These are phyloP conservation scores for Poecile atricapillus DNA, from an alignment of 2,113 vertebrate genomes.

Conservation along the genomic window DNA sequence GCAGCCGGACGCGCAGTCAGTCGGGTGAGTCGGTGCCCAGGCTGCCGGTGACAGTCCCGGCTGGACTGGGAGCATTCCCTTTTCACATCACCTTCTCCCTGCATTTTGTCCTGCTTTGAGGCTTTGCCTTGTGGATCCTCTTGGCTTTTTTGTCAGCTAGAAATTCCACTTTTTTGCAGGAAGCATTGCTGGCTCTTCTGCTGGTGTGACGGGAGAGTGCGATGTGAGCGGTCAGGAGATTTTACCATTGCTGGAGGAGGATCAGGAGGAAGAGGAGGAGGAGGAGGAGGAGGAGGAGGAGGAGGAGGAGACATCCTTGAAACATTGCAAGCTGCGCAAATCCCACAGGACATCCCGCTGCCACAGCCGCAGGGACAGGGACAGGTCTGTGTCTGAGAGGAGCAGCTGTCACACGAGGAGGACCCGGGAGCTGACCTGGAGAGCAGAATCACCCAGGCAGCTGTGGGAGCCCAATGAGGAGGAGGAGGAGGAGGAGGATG, in stretches of 20 bases:
- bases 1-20: slow-evolving; percentile 80
- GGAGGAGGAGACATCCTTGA: slow-evolving; percentile 62
- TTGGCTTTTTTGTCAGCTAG: background rate
- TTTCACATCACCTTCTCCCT: fast-evolving
- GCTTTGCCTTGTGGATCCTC: background rate
- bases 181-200: slow-evolving; percentile 68
- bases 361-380: slow-evolving; percentile 66
- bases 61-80: background rate
- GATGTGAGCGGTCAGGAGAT: slow-evolving; percentile 67
- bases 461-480: slow-evolving; percentile 72
- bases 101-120: background rate
- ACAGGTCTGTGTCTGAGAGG: slow-evolving; percentile 66
- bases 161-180: slow-evolving; percentile 49
- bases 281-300: slow-evolving; percentile 11
- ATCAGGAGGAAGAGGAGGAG: slow-evolving; percentile 55
- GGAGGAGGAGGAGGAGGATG: slow-evolving; percentile 70
- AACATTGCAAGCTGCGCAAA: slow-evolving; percentile 73
- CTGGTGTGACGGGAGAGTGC: slow-evolving; percentile 50
- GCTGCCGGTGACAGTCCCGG: background rate
- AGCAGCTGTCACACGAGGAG: slow-evolving; percentile 72
- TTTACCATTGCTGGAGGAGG: slow-evolving; percentile 65
- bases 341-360: slow-evolving; percentile 66
- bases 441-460: slow-evolving; percentile 71
- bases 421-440: slow-evolving; percentile 72
- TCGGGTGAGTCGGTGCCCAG: slow-evolving; percentile 67